Percentiles rank a stretch among this genome's conserved stretches.
These are phyloP conservation scores for Tinamus guttatus DNA, from an alignment of 2,113 vertebrate genomes.

Conservation along the genomic window DNA sequence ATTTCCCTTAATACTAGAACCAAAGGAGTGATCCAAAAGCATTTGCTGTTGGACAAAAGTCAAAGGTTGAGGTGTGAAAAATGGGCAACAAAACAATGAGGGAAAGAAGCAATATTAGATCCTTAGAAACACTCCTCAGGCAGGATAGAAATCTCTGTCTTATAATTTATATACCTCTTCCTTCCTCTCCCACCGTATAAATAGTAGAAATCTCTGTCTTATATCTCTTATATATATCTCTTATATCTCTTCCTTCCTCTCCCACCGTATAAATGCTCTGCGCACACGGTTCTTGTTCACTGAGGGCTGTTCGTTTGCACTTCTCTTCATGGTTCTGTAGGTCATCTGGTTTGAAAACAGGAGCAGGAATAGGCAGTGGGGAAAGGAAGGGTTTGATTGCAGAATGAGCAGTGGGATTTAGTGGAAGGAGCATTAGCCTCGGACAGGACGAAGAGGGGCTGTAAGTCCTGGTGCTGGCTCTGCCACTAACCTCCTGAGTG, in stretches of 20 bases:
- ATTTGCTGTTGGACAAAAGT: neutral
- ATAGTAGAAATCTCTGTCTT: too few relatives aligned
- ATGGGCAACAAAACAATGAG: neutral
- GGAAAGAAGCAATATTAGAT: neutral
- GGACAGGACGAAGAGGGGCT: neutral
- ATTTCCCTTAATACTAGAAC: neutral
- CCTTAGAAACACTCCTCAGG: neutral
- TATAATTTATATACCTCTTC: neutral
- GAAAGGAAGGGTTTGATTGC: neutral
- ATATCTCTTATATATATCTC: too few relatives aligned
- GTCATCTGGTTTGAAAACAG: neutral
- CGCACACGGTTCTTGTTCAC: neutral
- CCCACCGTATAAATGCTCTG: neutral
- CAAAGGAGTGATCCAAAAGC: neutral
- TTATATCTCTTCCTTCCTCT: neutral
- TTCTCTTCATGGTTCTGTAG: neutral
- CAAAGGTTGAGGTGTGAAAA: neutral
- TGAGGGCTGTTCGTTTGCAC: neutral
- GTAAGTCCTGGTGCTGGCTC: neutral
- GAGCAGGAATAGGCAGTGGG: neutral
- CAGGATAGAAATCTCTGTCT: neutral
- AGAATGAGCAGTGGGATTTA: neutral
- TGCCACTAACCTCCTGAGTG: neutral
- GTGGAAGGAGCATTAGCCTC: neutral
- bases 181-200: neutral